phyloP scores from a whole-genome alignment of 2,797 vertebrate species.

The Chelon auratus region DNA sequence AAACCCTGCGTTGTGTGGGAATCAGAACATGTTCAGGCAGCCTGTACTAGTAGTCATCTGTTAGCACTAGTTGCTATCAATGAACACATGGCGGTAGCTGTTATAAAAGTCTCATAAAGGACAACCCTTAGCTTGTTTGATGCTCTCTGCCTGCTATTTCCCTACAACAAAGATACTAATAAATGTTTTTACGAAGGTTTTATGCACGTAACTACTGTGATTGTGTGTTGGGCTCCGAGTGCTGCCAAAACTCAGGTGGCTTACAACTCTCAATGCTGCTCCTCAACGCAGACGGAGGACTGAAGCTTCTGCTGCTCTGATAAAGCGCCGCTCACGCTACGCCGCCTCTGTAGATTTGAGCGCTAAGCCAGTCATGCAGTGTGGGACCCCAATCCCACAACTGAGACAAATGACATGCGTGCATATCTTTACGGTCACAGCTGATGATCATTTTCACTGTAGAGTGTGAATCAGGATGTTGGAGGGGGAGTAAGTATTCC shows the following conservation, averaged over 20 bases:
- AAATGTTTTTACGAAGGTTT: background rate
- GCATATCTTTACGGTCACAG: background rate
- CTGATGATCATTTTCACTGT: slow-evolving; percentile 10
- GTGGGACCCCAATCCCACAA: background rate
- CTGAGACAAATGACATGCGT: background rate
- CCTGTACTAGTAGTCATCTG: slow-evolving; percentile 19
- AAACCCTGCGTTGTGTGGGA: slow-evolving; percentile 48
- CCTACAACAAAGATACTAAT: no score
- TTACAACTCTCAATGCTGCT: background rate
- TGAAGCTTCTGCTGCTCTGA: slow-evolving; percentile 4
- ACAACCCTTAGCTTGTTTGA: no score
- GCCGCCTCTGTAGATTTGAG: background rate
- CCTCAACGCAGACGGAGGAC: background rate
- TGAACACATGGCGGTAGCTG: background rate
- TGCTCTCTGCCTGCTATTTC: no score
- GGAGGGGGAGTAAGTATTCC: background rate
- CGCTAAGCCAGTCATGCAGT: background rate
- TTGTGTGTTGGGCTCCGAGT: background rate
- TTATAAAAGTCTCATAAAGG: no score
- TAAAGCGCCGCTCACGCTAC: background rate
- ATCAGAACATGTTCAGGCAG: slow-evolving; percentile 30
- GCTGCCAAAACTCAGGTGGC: slow-evolving; percentile 6
- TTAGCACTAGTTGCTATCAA: slow-evolving; percentile 6
- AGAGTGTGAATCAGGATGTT: background rate
- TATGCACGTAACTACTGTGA: background rate